These are phyloP conservation scores for Harpagifer antarcticus DNA, from an alignment of 2,797 vertebrate species.

Conservation along the genomic window DNA sequence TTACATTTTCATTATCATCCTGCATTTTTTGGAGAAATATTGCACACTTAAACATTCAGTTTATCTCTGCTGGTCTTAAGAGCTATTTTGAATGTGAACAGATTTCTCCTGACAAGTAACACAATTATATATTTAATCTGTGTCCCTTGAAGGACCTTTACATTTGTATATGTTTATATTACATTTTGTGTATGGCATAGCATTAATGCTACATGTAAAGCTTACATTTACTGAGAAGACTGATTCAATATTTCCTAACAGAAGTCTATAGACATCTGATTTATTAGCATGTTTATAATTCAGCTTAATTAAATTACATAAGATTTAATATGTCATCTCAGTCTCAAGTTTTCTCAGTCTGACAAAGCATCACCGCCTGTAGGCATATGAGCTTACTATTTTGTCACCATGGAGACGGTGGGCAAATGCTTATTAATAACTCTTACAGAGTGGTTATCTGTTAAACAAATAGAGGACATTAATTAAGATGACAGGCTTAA, in stretches of 20 bases:
- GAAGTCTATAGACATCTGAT: neutral
- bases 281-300: neutral
- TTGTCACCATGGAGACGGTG: slow-evolving; percentile 15
- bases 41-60: no score
- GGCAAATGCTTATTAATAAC: slow-evolving; percentile 36
- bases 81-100: neutral
- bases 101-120: neutral
- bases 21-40: neutral
- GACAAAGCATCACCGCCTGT: slow-evolving; percentile 15
- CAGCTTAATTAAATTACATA: neutral
- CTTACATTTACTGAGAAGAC: neutral
- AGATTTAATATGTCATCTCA: slow-evolving; percentile 23
- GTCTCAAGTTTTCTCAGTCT: slow-evolving; percentile 4
- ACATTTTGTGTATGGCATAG: neutral
- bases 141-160: neutral
- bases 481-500: slow-evolving; percentile 44
- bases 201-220: neutral
- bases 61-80: neutral
- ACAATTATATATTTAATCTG: neutral
- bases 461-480: slow-evolving; percentile 28
- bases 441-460: slow-evolving; percentile 43
- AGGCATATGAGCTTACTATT: slow-evolving; percentile 13
- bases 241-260: neutral
- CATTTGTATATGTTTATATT: neutral
- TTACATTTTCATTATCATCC: neutral